Conservation (phyloP, 1,140 invertebrate genomes). For the Scaptodrosophila lebanonensis region DNA sequence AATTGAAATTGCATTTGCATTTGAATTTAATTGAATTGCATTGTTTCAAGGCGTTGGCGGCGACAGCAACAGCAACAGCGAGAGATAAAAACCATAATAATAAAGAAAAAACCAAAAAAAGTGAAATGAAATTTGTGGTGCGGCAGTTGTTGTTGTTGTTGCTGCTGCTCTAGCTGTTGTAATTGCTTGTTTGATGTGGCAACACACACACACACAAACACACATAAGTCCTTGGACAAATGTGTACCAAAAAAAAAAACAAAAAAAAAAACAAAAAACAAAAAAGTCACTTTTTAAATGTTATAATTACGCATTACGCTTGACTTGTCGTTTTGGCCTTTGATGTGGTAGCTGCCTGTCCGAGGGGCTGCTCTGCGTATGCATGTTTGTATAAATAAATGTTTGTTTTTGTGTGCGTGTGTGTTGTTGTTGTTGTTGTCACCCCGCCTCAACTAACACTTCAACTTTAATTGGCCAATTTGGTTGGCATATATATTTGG, state of each 20-base stretch:
- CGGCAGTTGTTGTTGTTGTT: not conserved
- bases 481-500: conserved; percentile 18
- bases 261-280: too few species aligned
- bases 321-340: conserved; percentile 6
- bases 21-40: conserved; percentile 66
- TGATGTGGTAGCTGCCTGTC: conserved; percentile 25
- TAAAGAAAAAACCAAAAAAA: conserved; percentile 1
- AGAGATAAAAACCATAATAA: not conserved
- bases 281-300: too few species aligned
- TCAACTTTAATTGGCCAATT: conserved; percentile 68
- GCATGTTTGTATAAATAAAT: not conserved
- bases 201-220: conserved; percentile 1
- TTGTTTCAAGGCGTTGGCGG: conserved; percentile 39
- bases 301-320: conserved; percentile 26
- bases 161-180: not conserved
- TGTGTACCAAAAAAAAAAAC: conserved; percentile 20
- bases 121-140: conserved; percentile 11
- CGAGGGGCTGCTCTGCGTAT: not conserved
- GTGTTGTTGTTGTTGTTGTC: conserved; percentile 1
- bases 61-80: conserved; percentile 9
- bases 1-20: conserved; percentile 24
- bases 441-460: conserved; percentile 36
- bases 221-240: conserved; percentile 12
- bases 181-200: not conserved
- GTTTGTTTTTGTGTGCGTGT: conserved; percentile 1